These are phyloP conservation scores for Oreochromis aureus DNA, from an alignment of 2,113 vertebrate genomes.

Conservation along the genomic window DNA sequence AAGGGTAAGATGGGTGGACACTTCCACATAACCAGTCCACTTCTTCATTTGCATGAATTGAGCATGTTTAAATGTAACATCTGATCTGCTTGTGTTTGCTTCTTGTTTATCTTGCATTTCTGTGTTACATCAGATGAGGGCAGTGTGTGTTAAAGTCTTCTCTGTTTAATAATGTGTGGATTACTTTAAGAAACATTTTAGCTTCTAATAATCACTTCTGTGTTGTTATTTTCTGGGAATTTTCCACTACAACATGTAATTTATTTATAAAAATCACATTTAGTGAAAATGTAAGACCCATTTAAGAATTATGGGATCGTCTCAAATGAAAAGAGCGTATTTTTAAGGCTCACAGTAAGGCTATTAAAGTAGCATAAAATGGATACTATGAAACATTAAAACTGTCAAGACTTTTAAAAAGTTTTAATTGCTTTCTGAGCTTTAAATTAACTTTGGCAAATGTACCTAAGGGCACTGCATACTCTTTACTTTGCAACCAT, in stretches of 20 bases:
- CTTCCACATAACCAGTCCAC: background rate
- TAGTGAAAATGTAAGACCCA: background rate
- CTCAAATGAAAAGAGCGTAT: background rate
- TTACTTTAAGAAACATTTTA: background rate
- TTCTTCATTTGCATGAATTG: background rate
- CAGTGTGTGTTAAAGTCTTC: background rate
- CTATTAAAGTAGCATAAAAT: background rate
- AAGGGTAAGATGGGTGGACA: slow-evolving; percentile 66
- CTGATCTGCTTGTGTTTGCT: background rate
- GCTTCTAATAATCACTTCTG: background rate
- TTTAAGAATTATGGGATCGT: background rate
- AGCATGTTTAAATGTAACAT: background rate
- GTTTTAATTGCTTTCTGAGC: background rate
- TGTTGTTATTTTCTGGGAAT: background rate
- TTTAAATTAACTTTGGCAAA: background rate
- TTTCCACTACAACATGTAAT: background rate
- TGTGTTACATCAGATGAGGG: slow-evolving; percentile 26
- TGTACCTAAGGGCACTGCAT: background rate
- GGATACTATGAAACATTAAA: background rate
- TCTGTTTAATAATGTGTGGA: background rate
- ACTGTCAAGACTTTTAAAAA: background rate
- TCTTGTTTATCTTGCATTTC: background rate
- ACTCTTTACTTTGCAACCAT: background rate
- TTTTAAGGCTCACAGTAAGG: background rate
- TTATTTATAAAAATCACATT: background rate